Conservation (phyloP, 1,140 invertebrate genomes). For the Drosophila nigrodunni region DNA sequence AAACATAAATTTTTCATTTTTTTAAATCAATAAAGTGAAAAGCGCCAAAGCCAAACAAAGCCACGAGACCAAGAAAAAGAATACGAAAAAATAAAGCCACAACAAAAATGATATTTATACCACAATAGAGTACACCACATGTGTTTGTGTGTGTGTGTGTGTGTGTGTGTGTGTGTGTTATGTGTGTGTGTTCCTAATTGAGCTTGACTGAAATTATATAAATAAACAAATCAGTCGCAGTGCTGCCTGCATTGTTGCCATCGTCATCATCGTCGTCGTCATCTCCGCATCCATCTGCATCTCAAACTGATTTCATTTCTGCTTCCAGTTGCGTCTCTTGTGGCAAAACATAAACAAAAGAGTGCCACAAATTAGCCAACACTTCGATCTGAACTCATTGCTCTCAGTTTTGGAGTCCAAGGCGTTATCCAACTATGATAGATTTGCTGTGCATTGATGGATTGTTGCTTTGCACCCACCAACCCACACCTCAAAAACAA, state of each 20-base stretch:
- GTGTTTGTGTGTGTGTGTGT: conserved; percentile 12
- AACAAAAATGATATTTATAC: conserved; percentile 51
- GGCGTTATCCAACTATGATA: conserved; percentile 43
- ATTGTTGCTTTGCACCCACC: conserved; percentile 16
- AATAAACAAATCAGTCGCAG: conserved; percentile 69
- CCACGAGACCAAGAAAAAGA: conserved; percentile 59
- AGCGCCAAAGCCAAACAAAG: conserved; percentile 67
- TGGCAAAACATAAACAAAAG: conserved; percentile 67
- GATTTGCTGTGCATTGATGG: conserved; percentile 38
- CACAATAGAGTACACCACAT: conserved; percentile 14
- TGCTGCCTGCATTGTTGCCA: conserved; percentile 34
- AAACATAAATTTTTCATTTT: conserved; percentile 84
- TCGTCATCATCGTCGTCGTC: conserved; percentile 36
- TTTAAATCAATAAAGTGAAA: conserved; percentile 82
- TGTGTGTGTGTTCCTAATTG: conserved; percentile 71
- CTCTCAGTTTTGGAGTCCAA: conserved; percentile 14
- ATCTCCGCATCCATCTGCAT: conserved; percentile 32
- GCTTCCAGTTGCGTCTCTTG: conserved; percentile 32
- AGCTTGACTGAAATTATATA: conserved; percentile 82
- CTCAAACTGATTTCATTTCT: conserved; percentile 38
- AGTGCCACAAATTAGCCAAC: conserved; percentile 75
- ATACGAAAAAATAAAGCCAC: conserved; percentile 8
- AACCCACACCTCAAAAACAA: not conserved
- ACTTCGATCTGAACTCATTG: conserved; percentile 35
- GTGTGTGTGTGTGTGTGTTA: too few relatives aligned